phyloP scores from a whole-genome alignment of 2,113 vertebrate genomes.

The Chitala chitala region DNA sequence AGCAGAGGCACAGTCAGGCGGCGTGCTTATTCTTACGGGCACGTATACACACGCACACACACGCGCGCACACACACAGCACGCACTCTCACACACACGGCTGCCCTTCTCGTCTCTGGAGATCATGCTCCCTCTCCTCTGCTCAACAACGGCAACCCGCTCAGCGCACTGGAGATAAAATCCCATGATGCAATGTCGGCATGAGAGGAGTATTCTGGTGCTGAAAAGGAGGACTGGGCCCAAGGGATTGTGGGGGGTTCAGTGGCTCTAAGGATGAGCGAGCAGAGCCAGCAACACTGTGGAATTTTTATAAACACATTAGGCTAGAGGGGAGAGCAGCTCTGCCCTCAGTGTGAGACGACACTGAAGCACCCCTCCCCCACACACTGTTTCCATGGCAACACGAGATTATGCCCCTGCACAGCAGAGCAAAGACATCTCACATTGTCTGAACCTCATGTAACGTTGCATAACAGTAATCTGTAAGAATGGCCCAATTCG shows the following conservation, averaged over 20 bases:
- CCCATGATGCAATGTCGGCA: neutral
- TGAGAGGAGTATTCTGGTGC: no score
- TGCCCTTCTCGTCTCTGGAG: no score
- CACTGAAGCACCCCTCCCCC: neutral
- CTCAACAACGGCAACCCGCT: no score
- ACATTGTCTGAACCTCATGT: neutral
- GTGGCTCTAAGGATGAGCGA: neutral
- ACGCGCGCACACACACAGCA: neutral
- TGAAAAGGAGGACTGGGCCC: neutral
- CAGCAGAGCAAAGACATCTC: neutral
- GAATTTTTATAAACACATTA: neutral
- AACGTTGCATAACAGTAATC: neutral
- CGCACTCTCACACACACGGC: no score
- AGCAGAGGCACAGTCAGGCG: neutral
- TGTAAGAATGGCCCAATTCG: neutral
- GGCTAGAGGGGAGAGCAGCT: neutral
- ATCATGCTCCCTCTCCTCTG: no score
- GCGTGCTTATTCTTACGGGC: neutral
- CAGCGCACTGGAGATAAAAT: neutral
- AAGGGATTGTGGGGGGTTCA: no score
- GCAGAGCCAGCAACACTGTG: neutral
- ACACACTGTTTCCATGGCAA: neutral
- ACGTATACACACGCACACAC: conserved; percentile 7
- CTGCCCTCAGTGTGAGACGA: neutral
- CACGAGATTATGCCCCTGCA: neutral